phyloP scores from a whole-genome alignment of 2,797 vertebrate genomes.

The Labroides dimidiatus region DNA sequence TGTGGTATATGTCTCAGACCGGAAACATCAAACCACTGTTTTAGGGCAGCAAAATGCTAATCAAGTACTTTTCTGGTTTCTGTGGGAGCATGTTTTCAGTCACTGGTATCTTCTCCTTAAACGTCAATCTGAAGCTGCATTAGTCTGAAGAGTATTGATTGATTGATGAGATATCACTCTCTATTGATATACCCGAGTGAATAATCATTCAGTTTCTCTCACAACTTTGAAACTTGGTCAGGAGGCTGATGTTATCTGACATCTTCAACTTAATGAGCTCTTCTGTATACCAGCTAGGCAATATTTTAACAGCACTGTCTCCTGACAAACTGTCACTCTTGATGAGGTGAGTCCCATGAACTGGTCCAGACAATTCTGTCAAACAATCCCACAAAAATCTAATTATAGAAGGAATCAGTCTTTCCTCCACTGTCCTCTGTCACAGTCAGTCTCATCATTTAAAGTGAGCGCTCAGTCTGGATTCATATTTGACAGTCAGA shows the following conservation, averaged over 20 bases:
- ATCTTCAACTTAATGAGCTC: slow-evolving; percentile 5
- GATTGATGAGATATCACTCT: too few relatives aligned
- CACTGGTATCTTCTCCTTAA: too few relatives aligned
- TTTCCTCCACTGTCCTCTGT: slow-evolving; percentile 6
- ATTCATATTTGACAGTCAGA: not conserved
- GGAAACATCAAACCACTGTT: too few relatives aligned
- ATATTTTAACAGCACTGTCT: not conserved
- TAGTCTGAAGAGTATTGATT: too few relatives aligned
- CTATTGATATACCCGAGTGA: too few relatives aligned
- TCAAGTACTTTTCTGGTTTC: too few relatives aligned
- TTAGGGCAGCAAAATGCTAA: too few relatives aligned
- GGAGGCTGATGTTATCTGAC: not conserved
- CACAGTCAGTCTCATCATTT: slow-evolving; percentile 9
- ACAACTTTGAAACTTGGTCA: not conserved
- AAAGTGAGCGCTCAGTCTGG: slow-evolving; percentile 1
- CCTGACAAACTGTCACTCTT: slow-evolving; percentile 2
- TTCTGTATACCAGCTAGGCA: not conserved
- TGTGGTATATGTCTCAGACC: too few relatives aligned
- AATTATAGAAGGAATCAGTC: slow-evolving; percentile 10
- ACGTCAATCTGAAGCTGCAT: too few relatives aligned
- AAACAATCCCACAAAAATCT: not conserved
- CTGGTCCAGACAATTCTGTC: not conserved
- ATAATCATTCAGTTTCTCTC: not conserved
- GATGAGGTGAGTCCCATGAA: not conserved
- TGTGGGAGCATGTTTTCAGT: too few relatives aligned